phyloP scores from a whole-genome alignment of 2,797 vertebrate genomes.

The Amniataba percoides region DNA sequence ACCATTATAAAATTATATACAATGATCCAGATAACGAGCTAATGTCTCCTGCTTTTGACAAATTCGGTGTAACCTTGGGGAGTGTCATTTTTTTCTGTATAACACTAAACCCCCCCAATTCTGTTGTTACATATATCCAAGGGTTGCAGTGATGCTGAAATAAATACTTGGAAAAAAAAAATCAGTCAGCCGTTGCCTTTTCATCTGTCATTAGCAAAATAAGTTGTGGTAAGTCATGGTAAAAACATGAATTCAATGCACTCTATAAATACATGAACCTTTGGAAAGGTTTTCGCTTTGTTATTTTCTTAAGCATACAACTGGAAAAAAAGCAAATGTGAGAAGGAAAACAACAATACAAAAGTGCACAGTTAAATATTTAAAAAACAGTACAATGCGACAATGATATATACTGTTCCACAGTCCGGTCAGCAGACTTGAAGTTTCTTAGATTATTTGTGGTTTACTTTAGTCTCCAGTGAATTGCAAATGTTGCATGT shows the following conservation, averaged over 20 bases:
- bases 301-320: neutral
- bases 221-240: too few species aligned
- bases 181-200: neutral
- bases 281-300: neutral
- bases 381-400: neutral
- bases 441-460: constrained; percentile 4
- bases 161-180: neutral
- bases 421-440: neutral
- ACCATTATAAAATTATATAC: constrained; percentile 57
- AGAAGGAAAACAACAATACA: neutral
- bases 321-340: neutral
- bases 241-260: neutral
- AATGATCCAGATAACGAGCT: constrained; percentile 53
- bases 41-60: constrained; percentile 38
- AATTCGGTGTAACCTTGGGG: constrained; percentile 4
- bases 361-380: neutral
- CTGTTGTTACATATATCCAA: neutral
- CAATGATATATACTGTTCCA: neutral
- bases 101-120: neutral
- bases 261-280: neutral
- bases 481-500: neutral
- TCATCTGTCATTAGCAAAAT: neutral
- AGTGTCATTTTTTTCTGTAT: constrained; percentile 2
- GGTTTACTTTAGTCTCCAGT: neutral
- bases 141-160: neutral